These are phyloP conservation scores for Eudyptes chrysolophus DNA, from an alignment of 2,113 vertebrate genomes.

Conservation along the genomic window DNA sequence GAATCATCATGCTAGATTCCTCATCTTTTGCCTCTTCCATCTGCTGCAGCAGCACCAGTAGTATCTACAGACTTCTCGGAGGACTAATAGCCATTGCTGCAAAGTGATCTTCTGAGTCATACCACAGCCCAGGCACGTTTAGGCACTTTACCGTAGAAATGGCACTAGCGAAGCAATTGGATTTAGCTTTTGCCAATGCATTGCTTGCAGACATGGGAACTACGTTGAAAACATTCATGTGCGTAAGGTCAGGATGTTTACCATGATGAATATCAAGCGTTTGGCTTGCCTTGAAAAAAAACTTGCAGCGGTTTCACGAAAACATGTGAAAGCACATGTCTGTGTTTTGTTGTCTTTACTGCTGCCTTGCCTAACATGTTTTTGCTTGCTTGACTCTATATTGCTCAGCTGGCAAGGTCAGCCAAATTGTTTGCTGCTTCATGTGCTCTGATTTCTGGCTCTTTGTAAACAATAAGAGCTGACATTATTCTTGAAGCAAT, in stretches of 20 bases:
- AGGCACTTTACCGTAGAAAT: neutral
- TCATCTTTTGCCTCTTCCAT: neutral
- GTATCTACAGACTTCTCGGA: neutral
- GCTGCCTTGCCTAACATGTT: neutral
- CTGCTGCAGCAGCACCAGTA: neutral
- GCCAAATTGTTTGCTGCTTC: neutral
- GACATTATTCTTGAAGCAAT: neutral
- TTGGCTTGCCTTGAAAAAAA: neutral
- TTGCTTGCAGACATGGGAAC: neutral
- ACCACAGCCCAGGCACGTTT: neutral
- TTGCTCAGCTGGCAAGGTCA: neutral
- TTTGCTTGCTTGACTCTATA: neutral
- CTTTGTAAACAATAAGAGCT: neutral
- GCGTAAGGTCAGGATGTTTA: rapidly evolving
- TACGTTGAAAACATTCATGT: rapidly evolving
- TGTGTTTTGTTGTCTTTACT: neutral
- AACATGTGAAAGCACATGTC: neutral
- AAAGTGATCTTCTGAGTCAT: neutral
- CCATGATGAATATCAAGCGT: rapidly evolving
- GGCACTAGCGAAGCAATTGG: neutral
- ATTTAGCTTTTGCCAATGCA: neutral
- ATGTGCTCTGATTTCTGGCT: rapidly evolving
- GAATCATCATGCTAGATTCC: neutral
- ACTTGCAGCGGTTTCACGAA: rapidly evolving
- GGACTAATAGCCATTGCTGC: neutral